These are phyloP conservation scores for Sardina pilchardus DNA, from an alignment of 2,113 vertebrate species.

Conservation along the genomic window DNA sequence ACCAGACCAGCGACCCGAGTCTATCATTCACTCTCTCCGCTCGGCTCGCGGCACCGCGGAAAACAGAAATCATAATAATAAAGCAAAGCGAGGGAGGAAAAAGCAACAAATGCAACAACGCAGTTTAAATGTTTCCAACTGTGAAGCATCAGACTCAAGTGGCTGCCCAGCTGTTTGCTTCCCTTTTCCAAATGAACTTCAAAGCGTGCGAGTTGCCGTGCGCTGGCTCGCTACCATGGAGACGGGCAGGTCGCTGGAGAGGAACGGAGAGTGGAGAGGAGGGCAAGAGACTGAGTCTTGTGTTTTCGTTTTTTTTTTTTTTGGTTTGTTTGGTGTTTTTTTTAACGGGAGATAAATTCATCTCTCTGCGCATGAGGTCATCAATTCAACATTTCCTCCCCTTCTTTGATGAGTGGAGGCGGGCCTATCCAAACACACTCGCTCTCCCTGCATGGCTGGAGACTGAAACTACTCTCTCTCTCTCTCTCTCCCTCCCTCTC, in stretches of 20 bases:
- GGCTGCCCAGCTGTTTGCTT: slow-evolving; percentile 78
- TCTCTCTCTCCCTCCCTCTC: slow-evolving; percentile 49
- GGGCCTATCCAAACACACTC: slow-evolving; percentile 65
- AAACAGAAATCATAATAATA: slow-evolving; percentile 40
- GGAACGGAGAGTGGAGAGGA: slow-evolving; percentile 71
- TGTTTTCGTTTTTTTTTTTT: neutral
- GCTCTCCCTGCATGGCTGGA: slow-evolving; percentile 53
- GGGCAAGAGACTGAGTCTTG: slow-evolving; percentile 55
- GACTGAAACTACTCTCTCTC: slow-evolving; percentile 51
- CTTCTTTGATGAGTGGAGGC: slow-evolving; percentile 76
- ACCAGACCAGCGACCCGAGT: slow-evolving; percentile 8
- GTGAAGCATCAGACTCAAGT: slow-evolving; percentile 82
- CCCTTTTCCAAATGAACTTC: slow-evolving; percentile 83
- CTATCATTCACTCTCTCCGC: slow-evolving; percentile 33
- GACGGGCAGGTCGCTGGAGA: slow-evolving; percentile 40
- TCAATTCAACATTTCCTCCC: slow-evolving; percentile 85
- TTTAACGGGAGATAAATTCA: slow-evolving; percentile 80
- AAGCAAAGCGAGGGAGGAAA: slow-evolving; percentile 16
- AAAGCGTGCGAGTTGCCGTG: slow-evolving; percentile 79
- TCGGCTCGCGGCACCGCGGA: slow-evolving; percentile 1
- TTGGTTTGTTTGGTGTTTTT: neutral
- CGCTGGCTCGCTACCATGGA: slow-evolving; percentile 73
- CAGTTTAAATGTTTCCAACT: slow-evolving; percentile 85
- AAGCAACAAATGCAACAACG: slow-evolving; percentile 66
- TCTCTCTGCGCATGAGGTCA: slow-evolving; percentile 87